These are phyloP conservation scores for Drosophila elegans DNA, from an alignment of 1,140 invertebrate species.

Conservation along the genomic window DNA sequence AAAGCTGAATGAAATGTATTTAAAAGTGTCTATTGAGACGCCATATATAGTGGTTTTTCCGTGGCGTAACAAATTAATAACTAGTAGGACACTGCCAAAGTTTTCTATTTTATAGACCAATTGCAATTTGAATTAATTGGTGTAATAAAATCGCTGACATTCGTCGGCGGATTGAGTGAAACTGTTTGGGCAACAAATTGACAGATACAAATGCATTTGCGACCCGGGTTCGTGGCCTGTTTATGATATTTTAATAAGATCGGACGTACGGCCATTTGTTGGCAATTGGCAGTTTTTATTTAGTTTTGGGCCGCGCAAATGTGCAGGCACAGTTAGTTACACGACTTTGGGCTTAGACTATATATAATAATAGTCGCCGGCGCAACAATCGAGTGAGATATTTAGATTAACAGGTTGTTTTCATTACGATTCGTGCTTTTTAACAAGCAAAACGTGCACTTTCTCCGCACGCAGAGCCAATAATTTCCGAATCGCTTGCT, in stretches of 20 bases:
- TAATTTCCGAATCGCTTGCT: slow-evolving; percentile 67
- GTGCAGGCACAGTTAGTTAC: slow-evolving; percentile 68
- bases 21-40: too few relatives aligned
- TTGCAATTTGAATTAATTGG: slow-evolving; percentile 33
- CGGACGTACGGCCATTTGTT: slow-evolving; percentile 72
- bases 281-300: slow-evolving; percentile 57
- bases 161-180: slow-evolving; percentile 40
- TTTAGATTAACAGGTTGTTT: slow-evolving; percentile 85
- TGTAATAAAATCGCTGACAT: slow-evolving; percentile 34
- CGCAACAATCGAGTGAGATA: slow-evolving; percentile 83
- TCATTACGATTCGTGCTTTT: slow-evolving; percentile 83
- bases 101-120: slow-evolving; percentile 13
- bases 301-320: slow-evolving; percentile 31
- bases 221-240: slow-evolving; percentile 63
- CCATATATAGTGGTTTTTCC: too few relatives aligned
- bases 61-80: too few relatives aligned
- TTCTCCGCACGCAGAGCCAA: slow-evolving; percentile 84
- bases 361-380: slow-evolving; percentile 77
- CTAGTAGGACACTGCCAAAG: not conserved
- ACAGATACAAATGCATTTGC: slow-evolving; percentile 72
- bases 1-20: not conserved
- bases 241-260: slow-evolving; percentile 84
- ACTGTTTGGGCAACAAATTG: slow-evolving; percentile 66
- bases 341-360: slow-evolving; percentile 68
- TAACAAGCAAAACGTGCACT: slow-evolving; percentile 85